phyloP scores from a whole-genome alignment of 2,113 vertebrate genomes.

The Entelurus aequoreus region DNA sequence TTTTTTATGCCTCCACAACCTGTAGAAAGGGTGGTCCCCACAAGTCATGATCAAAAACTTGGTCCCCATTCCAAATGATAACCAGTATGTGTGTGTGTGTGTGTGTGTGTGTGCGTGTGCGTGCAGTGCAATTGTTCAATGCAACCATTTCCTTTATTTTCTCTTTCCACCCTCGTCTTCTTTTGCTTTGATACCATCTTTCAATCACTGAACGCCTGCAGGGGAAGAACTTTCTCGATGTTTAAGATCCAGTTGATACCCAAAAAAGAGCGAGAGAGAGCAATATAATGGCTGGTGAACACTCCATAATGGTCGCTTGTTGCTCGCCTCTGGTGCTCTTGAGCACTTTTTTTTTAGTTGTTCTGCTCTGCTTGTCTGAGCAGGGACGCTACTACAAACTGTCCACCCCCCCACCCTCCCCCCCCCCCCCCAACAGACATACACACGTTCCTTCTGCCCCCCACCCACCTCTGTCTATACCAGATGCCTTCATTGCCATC shows the following conservation, averaged over 20 bases:
- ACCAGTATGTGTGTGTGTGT: background rate
- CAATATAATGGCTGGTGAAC: slow-evolving; percentile 53
- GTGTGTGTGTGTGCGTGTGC: slow-evolving; percentile 22
- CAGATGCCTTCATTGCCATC: slow-evolving; percentile 58
- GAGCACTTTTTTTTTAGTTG: slow-evolving; percentile 41
- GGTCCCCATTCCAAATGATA: no score
- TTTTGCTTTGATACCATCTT: slow-evolving; percentile 71
- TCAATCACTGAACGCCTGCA: slow-evolving; percentile 61
- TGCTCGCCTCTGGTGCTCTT: slow-evolving; percentile 57
- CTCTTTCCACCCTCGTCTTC: background rate
- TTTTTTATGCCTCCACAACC: no score
- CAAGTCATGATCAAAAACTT: no score
- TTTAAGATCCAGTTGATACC: slow-evolving; percentile 62
- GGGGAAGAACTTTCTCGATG: slow-evolving; percentile 55
- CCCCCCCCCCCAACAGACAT: no score
- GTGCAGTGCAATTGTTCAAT: no score
- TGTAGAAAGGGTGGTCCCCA: background rate
- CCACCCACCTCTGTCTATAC: slow-evolving; percentile 27
- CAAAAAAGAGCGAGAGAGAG: slow-evolving; percentile 40
- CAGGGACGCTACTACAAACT: slow-evolving; percentile 43
- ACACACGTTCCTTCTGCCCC: background rate
- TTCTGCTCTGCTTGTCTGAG: slow-evolving; percentile 34
- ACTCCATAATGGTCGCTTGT: slow-evolving; percentile 56
- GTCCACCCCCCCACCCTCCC: slow-evolving; percentile 30
- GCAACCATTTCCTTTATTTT: slow-evolving; percentile 55